A percentile compares a stretch with the other conserved stretches of the same genome.
Conservation (phyloP, 1,140 invertebrate genomes). For the Drosophila carrolli region DNA sequence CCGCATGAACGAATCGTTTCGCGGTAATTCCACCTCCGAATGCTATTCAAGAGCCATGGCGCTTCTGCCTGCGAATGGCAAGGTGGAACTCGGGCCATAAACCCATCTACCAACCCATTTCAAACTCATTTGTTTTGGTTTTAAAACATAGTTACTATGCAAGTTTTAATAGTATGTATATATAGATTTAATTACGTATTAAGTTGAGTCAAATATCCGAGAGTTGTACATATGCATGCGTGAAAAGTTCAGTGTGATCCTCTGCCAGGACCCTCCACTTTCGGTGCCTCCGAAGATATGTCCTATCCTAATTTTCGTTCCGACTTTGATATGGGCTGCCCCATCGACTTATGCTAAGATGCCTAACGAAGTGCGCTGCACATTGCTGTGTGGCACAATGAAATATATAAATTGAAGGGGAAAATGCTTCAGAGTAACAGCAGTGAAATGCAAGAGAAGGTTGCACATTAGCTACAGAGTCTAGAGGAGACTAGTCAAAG, state of each 20-base stretch:
- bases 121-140: constrained; percentile 26
- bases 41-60: constrained; percentile 48
- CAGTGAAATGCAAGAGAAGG: constrained; percentile 23
- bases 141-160: constrained; percentile 67
- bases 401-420: neutral
- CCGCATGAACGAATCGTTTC: constrained; percentile 67
- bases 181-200: constrained; percentile 78
- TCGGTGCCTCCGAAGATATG: constrained; percentile 26
- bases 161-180: constrained; percentile 50
- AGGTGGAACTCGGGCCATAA: constrained; percentile 25
- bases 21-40: constrained; percentile 59
- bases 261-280: neutral
- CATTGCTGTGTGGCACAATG: constrained; percentile 34
- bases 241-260: constrained; percentile 13
- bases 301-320: constrained; percentile 37
- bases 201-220: constrained; percentile 61
- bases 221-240: constrained; percentile 50
- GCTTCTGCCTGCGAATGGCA: neutral
- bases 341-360: constrained; percentile 45
- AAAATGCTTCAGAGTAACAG: constrained; percentile 17
- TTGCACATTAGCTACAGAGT: constrained; percentile 20
- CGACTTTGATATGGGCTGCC: constrained; percentile 17
- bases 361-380: constrained; percentile 37
- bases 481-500: constrained; percentile 30
- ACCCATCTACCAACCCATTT: neutral